Percentiles rank a stretch among this genome's conserved stretches.
Conservation (phyloP, 2,113 vertebrate species). For the Monopterus albus region DNA sequence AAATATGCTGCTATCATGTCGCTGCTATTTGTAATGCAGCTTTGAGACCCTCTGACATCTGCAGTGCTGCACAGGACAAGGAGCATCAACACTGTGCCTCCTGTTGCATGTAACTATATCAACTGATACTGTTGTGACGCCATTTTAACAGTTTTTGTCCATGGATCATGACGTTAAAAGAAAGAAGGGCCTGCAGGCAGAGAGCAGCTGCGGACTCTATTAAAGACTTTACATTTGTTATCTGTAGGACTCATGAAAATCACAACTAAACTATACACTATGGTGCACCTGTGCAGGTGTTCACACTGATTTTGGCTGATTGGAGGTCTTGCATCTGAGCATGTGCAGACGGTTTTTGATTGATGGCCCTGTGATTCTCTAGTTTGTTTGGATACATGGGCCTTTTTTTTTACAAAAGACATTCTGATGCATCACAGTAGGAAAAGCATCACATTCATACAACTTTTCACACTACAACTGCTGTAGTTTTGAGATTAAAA, state of each 20-base stretch:
- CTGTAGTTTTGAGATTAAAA: too few species aligned
- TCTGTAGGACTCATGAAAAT: not conserved
- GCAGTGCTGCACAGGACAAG: constrained; percentile 4
- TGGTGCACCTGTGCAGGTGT: not conserved
- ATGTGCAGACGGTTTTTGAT: not conserved
- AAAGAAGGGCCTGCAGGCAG: not conserved
- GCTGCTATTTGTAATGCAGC: constrained; percentile 62
- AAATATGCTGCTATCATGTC: constrained; percentile 72
- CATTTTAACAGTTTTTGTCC: not conserved
- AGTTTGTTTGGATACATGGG: not conserved
- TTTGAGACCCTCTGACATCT: constrained; percentile 4
- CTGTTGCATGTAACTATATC: not conserved
- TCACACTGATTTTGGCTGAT: too few species aligned
- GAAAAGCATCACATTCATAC: too few species aligned
- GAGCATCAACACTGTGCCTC: constrained; percentile 24
- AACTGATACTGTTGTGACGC: not conserved
- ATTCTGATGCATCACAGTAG: not conserved
- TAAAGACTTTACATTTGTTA: too few species aligned
- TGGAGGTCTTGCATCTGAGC: too few species aligned
- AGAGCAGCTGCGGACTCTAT: not conserved
- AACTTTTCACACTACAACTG: too few species aligned
- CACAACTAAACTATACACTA: not conserved
- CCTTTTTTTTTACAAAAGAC: too few species aligned
- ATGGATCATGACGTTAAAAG: not conserved
- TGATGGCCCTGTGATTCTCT: not conserved